Base-by-base conservation (phyloP, 2,797 vertebrate species). In the Esox masquinongy region DNA sequence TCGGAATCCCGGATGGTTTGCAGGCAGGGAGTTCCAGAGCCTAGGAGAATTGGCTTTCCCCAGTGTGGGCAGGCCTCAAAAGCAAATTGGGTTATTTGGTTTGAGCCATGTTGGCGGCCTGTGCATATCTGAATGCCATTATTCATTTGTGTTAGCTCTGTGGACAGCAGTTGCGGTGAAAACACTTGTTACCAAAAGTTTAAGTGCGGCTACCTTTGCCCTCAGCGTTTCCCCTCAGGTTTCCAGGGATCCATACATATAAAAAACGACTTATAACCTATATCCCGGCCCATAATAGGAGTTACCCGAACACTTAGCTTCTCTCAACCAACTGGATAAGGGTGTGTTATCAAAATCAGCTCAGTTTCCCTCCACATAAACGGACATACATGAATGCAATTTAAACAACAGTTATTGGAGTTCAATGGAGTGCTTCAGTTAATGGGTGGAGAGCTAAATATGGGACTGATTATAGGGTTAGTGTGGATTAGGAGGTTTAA, bases 391-490 rank as follows among this genome's bases (percentile, higher is more conserved):
- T 61, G 8, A n/a, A 11, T 59, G 56, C 5, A 31, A 43, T 63
- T 6, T 34, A 4, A 7, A 36, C 16, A 24, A 6, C 8, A 19
- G 24, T 4, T 43, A 70, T 19, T 74, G 67, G n/a, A 5, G 2
- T 63, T 19, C 4, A 29, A 64, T 36, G 80, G 73, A 85, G 77
- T 84, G 86, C 73, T 82, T 77, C 31, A 64, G 51, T 83, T 79
- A 75, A 79, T 49, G 26, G 76, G 29, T 22, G 26, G 67, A 63
- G 82, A 64, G 66, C 87, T 86, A 92, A 93, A 91, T 92, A 90
- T 92, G 85, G 88, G 86, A 83, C 86, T 82, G 92, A 90, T 94
- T 94, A 92, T 86, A 66, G 72, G 85, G 84, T 80, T 73, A 75
- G 80, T 76, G 87, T 69, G 86, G 91, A 92, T 94, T 93, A 47